A percentile compares a stretch with the other conserved stretches of the same genome.
Evolutionary conservation across 2,113 vertebrate genomes (phyloP).

Genomic region (Trogon melanurus): DNA sequence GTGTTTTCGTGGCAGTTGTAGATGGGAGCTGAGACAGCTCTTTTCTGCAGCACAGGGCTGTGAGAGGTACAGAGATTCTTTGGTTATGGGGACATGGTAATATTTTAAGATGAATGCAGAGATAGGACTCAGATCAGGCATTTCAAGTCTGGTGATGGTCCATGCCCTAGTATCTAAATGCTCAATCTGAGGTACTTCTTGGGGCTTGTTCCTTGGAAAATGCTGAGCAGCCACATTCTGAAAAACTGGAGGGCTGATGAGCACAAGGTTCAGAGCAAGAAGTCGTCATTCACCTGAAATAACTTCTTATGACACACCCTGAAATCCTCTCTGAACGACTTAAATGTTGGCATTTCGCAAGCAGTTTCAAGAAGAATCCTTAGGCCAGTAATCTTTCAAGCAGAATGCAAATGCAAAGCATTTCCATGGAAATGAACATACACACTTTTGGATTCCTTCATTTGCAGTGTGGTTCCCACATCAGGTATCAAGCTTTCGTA

Average conservation of each 20-base stretch:
- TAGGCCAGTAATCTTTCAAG: neutral
- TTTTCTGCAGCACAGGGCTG: neutral
- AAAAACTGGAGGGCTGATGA: neutral
- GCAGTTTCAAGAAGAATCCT: neutral
- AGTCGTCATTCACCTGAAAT: neutral
- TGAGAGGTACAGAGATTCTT: neutral
- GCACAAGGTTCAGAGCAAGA: neutral
- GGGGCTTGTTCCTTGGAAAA: neutral
- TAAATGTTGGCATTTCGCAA: neutral
- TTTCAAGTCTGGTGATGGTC: neutral
- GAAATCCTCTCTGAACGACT: neutral
- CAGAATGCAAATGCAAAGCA: constrained; percentile 15
- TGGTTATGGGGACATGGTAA: neutral
- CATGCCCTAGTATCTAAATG: neutral
- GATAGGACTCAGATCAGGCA: neutral
- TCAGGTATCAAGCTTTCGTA: neutral
- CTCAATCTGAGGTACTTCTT: neutral
- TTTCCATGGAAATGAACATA: constrained; percentile 43
- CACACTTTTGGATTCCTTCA: neutral
- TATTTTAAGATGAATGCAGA: neutral
- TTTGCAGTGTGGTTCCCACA: neutral
- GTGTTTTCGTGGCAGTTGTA: neutral
- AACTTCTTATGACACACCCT: neutral
- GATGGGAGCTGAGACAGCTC: neutral
- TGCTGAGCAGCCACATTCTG: neutral